Conservation (phyloP, 2,797 vertebrate genomes). For the Balearica regulorum region DNA sequence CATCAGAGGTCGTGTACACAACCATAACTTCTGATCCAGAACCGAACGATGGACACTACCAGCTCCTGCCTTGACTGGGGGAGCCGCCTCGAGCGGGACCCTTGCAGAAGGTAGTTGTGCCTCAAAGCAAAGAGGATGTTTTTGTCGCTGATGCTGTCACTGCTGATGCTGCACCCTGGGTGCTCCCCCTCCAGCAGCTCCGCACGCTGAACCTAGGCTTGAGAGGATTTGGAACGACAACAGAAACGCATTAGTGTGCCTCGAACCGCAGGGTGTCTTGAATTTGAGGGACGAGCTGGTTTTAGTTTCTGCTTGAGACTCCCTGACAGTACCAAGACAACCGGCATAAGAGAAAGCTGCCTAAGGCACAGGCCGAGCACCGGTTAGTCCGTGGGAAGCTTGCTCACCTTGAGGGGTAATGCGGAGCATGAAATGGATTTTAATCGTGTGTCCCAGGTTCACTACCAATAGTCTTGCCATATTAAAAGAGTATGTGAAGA, state of each 20-base stretch:
- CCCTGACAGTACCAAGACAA: not conserved
- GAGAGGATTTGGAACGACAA: not conserved
- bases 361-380: not conserved
- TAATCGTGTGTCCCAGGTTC: not conserved
- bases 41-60: rapidly evolving
- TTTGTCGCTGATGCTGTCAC: not conserved
- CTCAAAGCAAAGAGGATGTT: not conserved
- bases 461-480: not conserved
- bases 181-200: not conserved
- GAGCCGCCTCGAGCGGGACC: not conserved
- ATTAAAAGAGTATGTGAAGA: not conserved
- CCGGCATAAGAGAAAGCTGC: rapidly evolving
- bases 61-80: not conserved
- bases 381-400: not conserved
- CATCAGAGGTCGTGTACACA: rapidly evolving
- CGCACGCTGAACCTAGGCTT: rapidly evolving
- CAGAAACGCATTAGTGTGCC: not conserved
- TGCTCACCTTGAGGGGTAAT: too few relatives aligned
- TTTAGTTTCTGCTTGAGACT: not conserved
- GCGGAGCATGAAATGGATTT: not conserved
- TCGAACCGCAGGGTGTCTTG: too few relatives aligned
- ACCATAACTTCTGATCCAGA: rapidly evolving
- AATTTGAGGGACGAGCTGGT: not conserved
- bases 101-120: not conserved
- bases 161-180: too few relatives aligned